Evolutionary conservation across 2,888 invertebrate species (phyloP), one percentile per base, ranked within the genome.

Genomic region (Agriopis leucophaearia): DNA sequence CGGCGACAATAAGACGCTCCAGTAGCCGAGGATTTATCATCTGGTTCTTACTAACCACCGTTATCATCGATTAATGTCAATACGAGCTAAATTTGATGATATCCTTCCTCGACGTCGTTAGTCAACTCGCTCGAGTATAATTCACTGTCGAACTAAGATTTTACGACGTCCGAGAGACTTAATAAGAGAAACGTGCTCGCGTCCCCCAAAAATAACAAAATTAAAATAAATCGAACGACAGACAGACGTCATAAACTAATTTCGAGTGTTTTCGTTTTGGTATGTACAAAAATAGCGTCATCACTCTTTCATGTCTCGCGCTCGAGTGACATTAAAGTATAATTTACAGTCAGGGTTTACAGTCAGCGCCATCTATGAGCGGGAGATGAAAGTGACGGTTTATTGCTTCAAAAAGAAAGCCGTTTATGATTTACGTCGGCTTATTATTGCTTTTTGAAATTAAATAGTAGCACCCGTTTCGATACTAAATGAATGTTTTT

Each of bases 211-310:
- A 92, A 92, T 92, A 93, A 91, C 92, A 90, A 89, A 92, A 92
- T 92, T 91, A 92, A 94, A 92, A 93, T 92, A 92, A 93, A 93
- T 94, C 93, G 93, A 94, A 93, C 91, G 91, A 90, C 91, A 90
- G 92, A 89, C 93, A 92, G 90, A 89, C 92, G 93, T 93, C 93
- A 94, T 94, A 94, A 93, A 94, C 92, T 92, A 92, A 93, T 93
- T 94, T 93, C 92, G 92, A 92, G 85, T 90, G 92, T 92, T 91
- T 92, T 92, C 92, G 88, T 93, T 92, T 93, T 92, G 90, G 88
- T 88, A 82, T 81, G 82, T 81, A 88, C 91, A 88, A 91, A 93
- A 92, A 94, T 93, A 94, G 92, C 89, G 82, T 82, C 90, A 88
- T 91, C 91, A 91, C 88, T 92, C 93, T 93, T 94, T 93, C 93